Evolutionary conservation across 2,113 vertebrate genomes (phyloP).

Genomic region (Shinisaurus crocodilurus): DNA sequence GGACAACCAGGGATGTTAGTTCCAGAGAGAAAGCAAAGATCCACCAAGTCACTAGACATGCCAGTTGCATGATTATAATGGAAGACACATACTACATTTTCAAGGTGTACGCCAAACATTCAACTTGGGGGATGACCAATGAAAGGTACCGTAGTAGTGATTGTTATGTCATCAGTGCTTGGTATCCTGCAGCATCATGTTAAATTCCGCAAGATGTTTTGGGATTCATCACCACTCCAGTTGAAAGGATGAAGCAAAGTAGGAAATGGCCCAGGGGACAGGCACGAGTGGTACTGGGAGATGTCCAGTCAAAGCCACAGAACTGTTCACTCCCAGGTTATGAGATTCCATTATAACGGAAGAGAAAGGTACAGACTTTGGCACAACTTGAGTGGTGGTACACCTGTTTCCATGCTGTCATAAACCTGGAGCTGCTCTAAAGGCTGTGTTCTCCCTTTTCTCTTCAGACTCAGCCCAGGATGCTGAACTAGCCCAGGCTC

Average conservation of each 20-base stretch:
- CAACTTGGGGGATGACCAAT: not conserved
- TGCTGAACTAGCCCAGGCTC: not conserved
- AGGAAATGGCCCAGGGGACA: not conserved
- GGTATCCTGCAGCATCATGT: not conserved
- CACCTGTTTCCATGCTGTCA: not conserved
- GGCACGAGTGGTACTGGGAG: not conserved
- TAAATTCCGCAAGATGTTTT: not conserved
- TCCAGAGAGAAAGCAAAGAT: constrained; percentile 10
- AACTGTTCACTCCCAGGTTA: not conserved
- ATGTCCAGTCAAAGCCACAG: not conserved
- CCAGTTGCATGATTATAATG: not conserved
- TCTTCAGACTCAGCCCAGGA: not conserved
- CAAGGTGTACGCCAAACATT: not conserved
- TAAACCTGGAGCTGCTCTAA: not conserved
- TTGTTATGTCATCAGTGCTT: not conserved
- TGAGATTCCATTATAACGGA: not conserved
- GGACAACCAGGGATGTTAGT: constrained; percentile 1
- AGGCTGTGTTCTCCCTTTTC: not conserved
- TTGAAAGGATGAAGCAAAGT: not conserved
- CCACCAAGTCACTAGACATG: not conserved
- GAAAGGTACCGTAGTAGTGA: not conserved
- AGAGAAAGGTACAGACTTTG: not conserved
- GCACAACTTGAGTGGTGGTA: not conserved
- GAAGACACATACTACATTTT: not conserved
- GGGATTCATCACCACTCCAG: not conserved